Evolutionary conservation across 2,113 vertebrate genomes (phyloP), one percentile per base, ranked within the genome.

Genomic region (Elaphurus davidianus): DNA sequence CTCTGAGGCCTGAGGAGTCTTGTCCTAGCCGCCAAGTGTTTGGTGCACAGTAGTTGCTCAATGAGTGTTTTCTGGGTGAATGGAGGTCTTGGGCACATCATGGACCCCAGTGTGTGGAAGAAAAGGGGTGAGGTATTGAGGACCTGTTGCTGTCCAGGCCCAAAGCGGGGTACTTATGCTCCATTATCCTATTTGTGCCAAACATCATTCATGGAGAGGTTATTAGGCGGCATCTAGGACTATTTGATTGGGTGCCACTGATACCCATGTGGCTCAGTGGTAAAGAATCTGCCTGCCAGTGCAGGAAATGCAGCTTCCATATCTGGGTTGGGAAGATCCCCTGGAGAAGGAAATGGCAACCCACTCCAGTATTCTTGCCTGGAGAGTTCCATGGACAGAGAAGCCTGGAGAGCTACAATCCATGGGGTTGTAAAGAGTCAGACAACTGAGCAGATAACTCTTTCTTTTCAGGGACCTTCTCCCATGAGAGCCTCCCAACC

Each of bases 141-240:
- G 23, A 12, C 76, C 78, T 11, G 12, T 43, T 57, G 14, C 4
- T 3, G 4, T 13, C 59, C 33, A n/a, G 11, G 25, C 21, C 30
- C 14, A 40, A 17, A 3, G 2, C 54, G 7, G 19, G 28, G 21
- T 25, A 36, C 25, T 4, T 25, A 12, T 2, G 5, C 21, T 25
- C 54, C 54, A 3, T 43, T 1, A 1, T 45, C 43, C 50, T 13
- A 0, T 55, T 12, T 27, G 17, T 36, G 27, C 1, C 4, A 45
- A 47, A 21, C 8, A 1, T 30, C 9, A 0, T 2, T 2, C 2
- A 1, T 3, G 52, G 55, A 57, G 13, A 1, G 4, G 1, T 27
- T 15, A 4, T 6, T 28, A 36, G 28, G 15, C 2, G 3, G 33
- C 47, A 5, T 9, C 59, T 9, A n/a, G 87, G 71, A 11, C 67